Percentiles rank a stretch among this genome's conserved stretches.
These are phyloP conservation scores for Clivina fossor DNA, from an alignment of 2,888 invertebrate genomes.

Conservation along the genomic window DNA sequence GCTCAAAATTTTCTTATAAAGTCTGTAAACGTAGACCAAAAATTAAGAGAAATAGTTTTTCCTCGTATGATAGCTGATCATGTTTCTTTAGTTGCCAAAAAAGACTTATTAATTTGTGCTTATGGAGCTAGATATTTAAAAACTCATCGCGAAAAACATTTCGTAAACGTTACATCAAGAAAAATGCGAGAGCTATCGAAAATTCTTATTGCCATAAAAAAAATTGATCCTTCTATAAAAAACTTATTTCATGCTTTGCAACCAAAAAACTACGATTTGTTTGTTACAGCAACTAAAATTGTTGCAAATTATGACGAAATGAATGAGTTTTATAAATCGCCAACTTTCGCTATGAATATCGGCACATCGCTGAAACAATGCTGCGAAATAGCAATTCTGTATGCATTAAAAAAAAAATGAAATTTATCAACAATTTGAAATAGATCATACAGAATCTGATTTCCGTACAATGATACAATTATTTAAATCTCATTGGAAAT, in stretches of 20 bases:
- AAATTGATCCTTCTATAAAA: slow-evolving; percentile 31
- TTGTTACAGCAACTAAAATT: slow-evolving; percentile 36
- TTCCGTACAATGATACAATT: slow-evolving; percentile 38
- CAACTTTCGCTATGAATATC: slow-evolving; percentile 41
- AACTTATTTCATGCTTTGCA: slow-evolving; percentile 32
- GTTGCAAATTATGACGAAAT: slow-evolving; percentile 38
- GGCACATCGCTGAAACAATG: slow-evolving; percentile 41
- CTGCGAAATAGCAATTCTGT: slow-evolving; percentile 38
- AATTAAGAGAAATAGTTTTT: slow-evolving; percentile 28
- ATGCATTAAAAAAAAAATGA: slow-evolving; percentile 34
- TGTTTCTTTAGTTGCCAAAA: slow-evolving; percentile 31
- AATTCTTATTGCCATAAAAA: slow-evolving; percentile 36
- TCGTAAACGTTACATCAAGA: slow-evolving; percentile 36
- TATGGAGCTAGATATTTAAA: slow-evolving; percentile 39
- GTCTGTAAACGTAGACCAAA: slow-evolving; percentile 32
- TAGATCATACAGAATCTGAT: slow-evolving; percentile 37
- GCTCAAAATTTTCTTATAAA: slow-evolving; percentile 27
- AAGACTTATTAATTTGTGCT: slow-evolving; percentile 24
- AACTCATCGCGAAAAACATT: slow-evolving; percentile 40
- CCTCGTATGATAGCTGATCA: slow-evolving; percentile 32
- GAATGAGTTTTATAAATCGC: slow-evolving; percentile 37
- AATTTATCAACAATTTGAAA: slow-evolving; percentile 18
- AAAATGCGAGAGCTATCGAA: slow-evolving; percentile 37
- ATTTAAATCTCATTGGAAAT: slow-evolving; percentile 27
- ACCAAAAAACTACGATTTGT: slow-evolving; percentile 36